phyloP scores from a whole-genome alignment of 1,140 invertebrate genomes.

The Ostrea denselamellosa region DNA sequence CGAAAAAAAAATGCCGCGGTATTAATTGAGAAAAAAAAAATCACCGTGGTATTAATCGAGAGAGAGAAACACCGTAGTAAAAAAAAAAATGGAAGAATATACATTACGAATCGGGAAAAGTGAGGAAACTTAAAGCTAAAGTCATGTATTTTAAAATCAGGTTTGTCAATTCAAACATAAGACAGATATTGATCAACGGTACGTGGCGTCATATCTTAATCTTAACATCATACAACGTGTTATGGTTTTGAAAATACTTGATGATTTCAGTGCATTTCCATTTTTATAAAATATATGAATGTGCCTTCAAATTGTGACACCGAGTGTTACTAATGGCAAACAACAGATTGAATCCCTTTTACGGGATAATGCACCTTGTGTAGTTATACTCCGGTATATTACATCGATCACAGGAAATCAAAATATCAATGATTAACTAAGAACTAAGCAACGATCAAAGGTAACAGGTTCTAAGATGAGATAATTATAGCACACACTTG shows the following conservation, averaged over 20 bases:
- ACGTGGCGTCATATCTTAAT: not conserved
- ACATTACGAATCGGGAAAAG: no score
- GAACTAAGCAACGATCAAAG: not conserved
- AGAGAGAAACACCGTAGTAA: no score
- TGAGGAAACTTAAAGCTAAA: no score
- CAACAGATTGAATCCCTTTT: not conserved
- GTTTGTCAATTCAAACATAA: no score
- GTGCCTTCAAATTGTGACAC: not conserved
- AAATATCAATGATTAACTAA: not conserved
- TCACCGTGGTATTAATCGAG: no score
- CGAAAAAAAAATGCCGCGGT: no score
- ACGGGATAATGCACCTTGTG: not conserved
- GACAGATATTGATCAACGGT: not conserved
- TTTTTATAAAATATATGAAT: not conserved
- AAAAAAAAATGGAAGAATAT: no score
- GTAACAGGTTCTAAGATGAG: not conserved
- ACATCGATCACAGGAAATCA: not conserved
- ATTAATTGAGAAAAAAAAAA: no score
- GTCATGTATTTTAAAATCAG: no score
- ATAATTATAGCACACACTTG: not conserved
- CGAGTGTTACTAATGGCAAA: conserved; percentile 3
- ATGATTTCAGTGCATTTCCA: not conserved
- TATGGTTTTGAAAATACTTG: not conserved
- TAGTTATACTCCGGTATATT: not conserved
- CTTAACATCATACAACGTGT: not conserved